Percentiles rank a stretch among this genome's conserved stretches.
phyloP scores from a whole-genome alignment of 2,888 invertebrate species.

The Calameuta filiformis region DNA sequence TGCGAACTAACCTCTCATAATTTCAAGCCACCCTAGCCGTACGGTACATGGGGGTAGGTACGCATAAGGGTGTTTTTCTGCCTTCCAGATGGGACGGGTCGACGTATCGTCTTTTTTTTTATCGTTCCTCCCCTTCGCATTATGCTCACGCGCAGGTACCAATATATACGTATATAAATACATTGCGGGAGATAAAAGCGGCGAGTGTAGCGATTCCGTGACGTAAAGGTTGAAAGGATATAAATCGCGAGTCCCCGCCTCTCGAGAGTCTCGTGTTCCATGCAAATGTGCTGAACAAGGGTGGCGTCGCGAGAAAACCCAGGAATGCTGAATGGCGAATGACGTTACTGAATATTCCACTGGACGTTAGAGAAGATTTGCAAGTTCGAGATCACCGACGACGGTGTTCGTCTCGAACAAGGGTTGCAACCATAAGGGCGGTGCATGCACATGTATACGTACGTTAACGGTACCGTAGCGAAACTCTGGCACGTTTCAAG shows the following conservation, averaged over 20 bases:
- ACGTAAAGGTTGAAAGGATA: neutral
- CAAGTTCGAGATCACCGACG: neutral
- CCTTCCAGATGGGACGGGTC: neutral
- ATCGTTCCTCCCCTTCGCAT: neutral
- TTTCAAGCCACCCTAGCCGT: neutral
- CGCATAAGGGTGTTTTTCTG: neutral
- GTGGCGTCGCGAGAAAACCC: neutral
- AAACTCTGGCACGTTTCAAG: neutral
- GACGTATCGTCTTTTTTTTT: neutral
- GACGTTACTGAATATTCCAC: neutral
- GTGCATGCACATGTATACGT: neutral
- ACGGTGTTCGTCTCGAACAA: neutral
- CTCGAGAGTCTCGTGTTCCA: neutral
- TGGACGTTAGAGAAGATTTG: neutral
- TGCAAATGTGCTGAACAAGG: neutral
- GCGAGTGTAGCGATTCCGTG: neutral
- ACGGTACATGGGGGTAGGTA: neutral
- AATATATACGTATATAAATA: neutral
- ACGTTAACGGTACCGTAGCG: neutral
- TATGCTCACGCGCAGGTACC: neutral
- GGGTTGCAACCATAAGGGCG: neutral
- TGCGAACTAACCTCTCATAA: neutral
- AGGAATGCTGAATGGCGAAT: neutral
- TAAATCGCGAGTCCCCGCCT: neutral
- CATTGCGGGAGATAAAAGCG: neutral